A percentile compares a stretch with the other conserved stretches of the same genome.
Conservation (phyloP, 2,113 vertebrate genomes). For the Tenrec ecaudatus region DNA sequence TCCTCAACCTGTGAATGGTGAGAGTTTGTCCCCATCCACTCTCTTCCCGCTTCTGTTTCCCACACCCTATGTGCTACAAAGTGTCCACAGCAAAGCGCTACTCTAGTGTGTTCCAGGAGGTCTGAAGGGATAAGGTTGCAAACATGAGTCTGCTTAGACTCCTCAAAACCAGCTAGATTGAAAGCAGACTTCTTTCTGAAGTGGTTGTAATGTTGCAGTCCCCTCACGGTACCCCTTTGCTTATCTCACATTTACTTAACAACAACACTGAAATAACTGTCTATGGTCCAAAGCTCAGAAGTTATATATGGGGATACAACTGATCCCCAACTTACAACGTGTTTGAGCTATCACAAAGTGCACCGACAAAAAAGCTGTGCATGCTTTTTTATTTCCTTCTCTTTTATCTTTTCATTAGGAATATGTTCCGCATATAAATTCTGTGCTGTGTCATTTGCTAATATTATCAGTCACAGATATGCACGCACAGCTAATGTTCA, state of each 20-base stretch:
- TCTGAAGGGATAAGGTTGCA: not conserved
- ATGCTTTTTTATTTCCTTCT: not conserved
- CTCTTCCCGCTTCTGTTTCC: no score
- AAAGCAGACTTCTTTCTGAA: not conserved
- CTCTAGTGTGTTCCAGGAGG: not conserved
- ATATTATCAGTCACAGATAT: not conserved
- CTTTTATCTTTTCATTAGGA: not conserved
- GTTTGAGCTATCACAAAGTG: not conserved
- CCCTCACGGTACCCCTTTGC: not conserved
- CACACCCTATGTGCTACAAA: not conserved
- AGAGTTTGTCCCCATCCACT: no score
- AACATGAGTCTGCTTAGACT: not conserved
- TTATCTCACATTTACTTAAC: slow-evolving; percentile 19
- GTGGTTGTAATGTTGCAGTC: not conserved
- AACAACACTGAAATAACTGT: not conserved
- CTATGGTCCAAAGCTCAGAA: not conserved
- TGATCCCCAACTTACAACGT: not conserved
- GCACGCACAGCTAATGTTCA: not conserved
- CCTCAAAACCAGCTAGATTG: not conserved
- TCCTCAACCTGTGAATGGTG: no score
- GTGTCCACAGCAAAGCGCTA: not conserved
- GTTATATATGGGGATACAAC: not conserved
- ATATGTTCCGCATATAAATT: not conserved
- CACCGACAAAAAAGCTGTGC: not conserved
- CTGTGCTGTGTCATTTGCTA: not conserved